Evolutionary conservation across 1,140 invertebrate species (phyloP).

Genomic region (Acromyrmex heyeri): DNA sequence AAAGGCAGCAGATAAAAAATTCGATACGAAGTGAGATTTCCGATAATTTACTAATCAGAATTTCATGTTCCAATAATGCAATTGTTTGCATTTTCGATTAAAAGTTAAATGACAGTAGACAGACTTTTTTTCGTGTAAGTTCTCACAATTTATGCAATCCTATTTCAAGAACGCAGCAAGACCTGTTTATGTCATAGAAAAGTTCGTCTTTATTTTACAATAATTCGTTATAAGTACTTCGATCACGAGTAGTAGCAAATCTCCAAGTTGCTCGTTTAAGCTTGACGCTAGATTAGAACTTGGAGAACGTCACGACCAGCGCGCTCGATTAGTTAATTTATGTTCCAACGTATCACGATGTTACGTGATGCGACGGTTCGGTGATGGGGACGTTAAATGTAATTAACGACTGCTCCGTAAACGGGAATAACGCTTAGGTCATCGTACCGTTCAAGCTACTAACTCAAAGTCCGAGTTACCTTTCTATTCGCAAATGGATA

Average conservation of each 20-base stretch:
- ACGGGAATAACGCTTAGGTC: slow-evolving; percentile 52
- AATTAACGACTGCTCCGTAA: slow-evolving; percentile 70
- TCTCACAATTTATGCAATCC: not conserved
- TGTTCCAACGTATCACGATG: slow-evolving; percentile 66
- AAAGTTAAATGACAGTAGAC: not conserved
- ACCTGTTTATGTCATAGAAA: not conserved
- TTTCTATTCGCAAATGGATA: slow-evolving; percentile 22
- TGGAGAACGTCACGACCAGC: slow-evolving; percentile 52
- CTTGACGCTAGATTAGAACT: slow-evolving; percentile 32
- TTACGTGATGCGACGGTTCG: slow-evolving; percentile 49
- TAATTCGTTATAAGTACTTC: not conserved
- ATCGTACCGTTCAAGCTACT: not conserved
- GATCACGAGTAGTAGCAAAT: not conserved
- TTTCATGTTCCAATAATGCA: not conserved
- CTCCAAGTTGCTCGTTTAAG: not conserved
- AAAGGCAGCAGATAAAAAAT: not conserved
- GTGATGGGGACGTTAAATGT: slow-evolving; percentile 68
- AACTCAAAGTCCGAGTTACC: slow-evolving; percentile 33
- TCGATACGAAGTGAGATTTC: not conserved
- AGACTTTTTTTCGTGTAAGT: not conserved
- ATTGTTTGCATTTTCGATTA: slow-evolving; percentile 16
- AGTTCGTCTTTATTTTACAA: not conserved
- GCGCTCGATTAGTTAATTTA: slow-evolving; percentile 75
- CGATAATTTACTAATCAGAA: slow-evolving; percentile 1
- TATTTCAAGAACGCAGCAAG: not conserved